phyloP scores from a whole-genome alignment of 2,888 invertebrate genomes.

The Molanna angustata region DNA sequence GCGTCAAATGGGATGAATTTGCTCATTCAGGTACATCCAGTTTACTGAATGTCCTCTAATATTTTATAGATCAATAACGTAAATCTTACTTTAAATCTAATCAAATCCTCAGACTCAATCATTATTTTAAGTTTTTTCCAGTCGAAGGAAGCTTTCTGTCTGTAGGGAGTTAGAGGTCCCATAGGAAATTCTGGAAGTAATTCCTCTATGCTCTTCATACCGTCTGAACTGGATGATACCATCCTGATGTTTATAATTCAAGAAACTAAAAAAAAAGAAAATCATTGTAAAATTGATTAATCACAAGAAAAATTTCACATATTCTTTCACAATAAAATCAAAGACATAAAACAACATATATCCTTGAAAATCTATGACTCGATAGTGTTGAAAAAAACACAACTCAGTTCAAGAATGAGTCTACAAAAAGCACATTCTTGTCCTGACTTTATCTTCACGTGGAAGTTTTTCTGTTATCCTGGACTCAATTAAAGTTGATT shows the following conservation, averaged over 20 bases:
- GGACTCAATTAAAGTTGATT: no score
- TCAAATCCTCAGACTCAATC: constrained; percentile 52
- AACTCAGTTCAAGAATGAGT: no score
- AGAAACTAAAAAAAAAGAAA: background rate
- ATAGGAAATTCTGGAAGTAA: constrained; percentile 58
- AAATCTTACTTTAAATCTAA: constrained; percentile 50
- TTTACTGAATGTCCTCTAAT: constrained; percentile 1
- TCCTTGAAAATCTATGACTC: no score
- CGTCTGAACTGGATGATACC: background rate
- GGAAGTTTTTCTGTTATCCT: no score
- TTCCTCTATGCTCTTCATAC: constrained; percentile 32
- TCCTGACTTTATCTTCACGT: no score
- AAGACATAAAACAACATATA: background rate
- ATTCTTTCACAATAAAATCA: background rate
- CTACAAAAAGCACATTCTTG: no score
- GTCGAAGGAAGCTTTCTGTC: constrained; percentile 64
- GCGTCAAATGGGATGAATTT: no score
- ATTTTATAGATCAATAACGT: background rate
- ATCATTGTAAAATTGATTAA: no score
- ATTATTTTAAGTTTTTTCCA: constrained; percentile 61
- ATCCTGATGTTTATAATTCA: constrained; percentile 9
- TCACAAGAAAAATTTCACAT: background rate
- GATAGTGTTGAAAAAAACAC: no score
- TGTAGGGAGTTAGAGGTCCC: constrained; percentile 63
- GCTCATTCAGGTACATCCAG: no score